Evolutionary conservation across 2,888 invertebrate genomes (phyloP).

Genomic region (Trachelus tabidus): DNA sequence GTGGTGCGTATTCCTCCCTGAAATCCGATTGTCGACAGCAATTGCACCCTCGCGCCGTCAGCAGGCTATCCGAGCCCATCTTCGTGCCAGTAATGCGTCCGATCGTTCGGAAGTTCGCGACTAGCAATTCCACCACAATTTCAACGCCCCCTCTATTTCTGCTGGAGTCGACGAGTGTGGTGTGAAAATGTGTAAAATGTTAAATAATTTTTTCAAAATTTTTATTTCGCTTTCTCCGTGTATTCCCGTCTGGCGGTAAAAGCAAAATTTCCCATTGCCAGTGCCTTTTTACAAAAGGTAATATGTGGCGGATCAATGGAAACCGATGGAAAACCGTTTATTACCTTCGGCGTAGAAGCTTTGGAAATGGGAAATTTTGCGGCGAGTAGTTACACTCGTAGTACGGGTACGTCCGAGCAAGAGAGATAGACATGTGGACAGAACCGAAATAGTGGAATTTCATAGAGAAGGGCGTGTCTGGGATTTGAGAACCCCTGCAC

Average conservation of each 20-base stretch:
- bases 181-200: not conserved
- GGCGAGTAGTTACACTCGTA: not conserved
- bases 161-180: too few species aligned
- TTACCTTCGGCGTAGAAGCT: too few species aligned
- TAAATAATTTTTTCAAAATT: not conserved
- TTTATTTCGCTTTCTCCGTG: not conserved
- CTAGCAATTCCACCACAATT: not conserved
- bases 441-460: not conserved
- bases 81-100: not conserved
- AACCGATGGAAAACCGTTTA: too few species aligned
- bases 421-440: not conserved
- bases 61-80: not conserved
- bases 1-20: not conserved
- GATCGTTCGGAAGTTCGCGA: not conserved
- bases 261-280: too few species aligned
- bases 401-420: too few species aligned
- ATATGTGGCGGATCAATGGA: too few species aligned
- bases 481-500: slow-evolving; percentile 45
- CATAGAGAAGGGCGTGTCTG: not conserved
- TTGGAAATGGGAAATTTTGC: too few species aligned
- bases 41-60: not conserved
- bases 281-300: too few species aligned
- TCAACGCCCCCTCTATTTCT: too few species aligned
- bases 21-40: not conserved
- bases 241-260: too few species aligned